Conservation (phyloP, 2,797 vertebrate genomes). For the Lagodon rhomboides region DNA sequence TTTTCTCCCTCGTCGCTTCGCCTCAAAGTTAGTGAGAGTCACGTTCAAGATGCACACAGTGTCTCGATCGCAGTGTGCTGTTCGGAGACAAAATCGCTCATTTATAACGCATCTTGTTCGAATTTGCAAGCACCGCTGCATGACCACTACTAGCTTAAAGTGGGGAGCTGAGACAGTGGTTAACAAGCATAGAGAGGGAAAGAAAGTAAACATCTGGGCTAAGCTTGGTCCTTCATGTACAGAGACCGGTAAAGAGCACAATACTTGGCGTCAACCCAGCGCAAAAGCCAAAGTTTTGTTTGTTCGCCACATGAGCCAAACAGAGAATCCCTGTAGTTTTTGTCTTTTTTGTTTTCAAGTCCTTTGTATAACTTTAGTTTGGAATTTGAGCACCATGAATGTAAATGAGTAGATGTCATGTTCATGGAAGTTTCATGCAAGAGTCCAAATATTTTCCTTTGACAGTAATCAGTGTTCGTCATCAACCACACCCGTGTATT, state of each 20-base stretch:
- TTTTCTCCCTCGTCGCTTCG: conserved; percentile 51
- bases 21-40: conserved; percentile 38
- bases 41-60: conserved; percentile 20
- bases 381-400: background rate
- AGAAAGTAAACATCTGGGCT: conserved; percentile 43
- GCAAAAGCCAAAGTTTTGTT: conserved; percentile 19
- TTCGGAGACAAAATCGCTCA: conserved; percentile 36
- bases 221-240: conserved; percentile 34
- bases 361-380: background rate
- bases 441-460: conserved; percentile 30
- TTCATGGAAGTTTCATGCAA: conserved; percentile 2
- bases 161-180: conserved; percentile 40
- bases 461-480: conserved; percentile 24
- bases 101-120: conserved; percentile 34
- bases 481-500: conserved; percentile 28
- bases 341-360: background rate
- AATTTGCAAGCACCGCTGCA: conserved; percentile 54
- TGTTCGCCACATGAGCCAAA: conserved; percentile 24
- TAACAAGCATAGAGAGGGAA: conserved; percentile 53
- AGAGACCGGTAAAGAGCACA: conserved; percentile 31
- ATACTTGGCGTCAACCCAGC: conserved; percentile 22
- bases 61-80: conserved; percentile 18
- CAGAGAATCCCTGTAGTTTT: background rate
- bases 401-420: conserved; percentile 13
- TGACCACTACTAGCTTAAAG: conserved; percentile 38